Base-by-base conservation (phyloP, 2,797 vertebrate species). In the Platyrinchus mystaceus region DNA sequence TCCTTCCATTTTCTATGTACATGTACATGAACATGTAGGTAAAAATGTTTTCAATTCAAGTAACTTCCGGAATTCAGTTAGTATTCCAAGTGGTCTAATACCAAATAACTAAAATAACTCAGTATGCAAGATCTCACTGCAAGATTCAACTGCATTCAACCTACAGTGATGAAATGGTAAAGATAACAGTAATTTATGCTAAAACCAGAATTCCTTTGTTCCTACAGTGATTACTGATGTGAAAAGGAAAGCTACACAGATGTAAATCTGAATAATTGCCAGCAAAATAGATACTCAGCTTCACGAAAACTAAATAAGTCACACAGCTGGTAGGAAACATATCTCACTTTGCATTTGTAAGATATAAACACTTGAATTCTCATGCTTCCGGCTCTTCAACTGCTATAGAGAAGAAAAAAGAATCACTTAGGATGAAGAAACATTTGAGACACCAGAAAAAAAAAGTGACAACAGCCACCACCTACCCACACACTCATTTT, bases 211-310 rank as follows among this genome's bases (percentile, higher is more conserved):
- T 27, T 58, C 6, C 78, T 58, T 87, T 84, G 75, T 81, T 32
- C 22, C 32, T 80, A 19, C 36, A 85, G 56, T 43, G 84, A 78
- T 83, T 88, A 88, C 26, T 78, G 62, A 74, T 74, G n/a, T 64
- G 32, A 95, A 91, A 52, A 94, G 43, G 32, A 92, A 95, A 89
- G 43, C 58, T 85, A 90, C 30, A 66, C 13, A 81, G 62, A 95
- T 59, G 39, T 64, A 84, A 87, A 52, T 52, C n/a, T 39, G 47
- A 94, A 36, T 78, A 89, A 89, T n/a, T 89, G 34, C 58, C 59
- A 78, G 20, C 1, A 1, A 95, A 93, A 93, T 4, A 89, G 13
- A 87, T 47, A 80, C 24, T 77, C 49, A 46, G 71, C 67, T 77
- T 85, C 56, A 68, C 10, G 66, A 30, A 78, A 91, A 68, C 36